Base-by-base conservation (phyloP, 2,888 invertebrate species). In the Diarsia dahlii region DNA sequence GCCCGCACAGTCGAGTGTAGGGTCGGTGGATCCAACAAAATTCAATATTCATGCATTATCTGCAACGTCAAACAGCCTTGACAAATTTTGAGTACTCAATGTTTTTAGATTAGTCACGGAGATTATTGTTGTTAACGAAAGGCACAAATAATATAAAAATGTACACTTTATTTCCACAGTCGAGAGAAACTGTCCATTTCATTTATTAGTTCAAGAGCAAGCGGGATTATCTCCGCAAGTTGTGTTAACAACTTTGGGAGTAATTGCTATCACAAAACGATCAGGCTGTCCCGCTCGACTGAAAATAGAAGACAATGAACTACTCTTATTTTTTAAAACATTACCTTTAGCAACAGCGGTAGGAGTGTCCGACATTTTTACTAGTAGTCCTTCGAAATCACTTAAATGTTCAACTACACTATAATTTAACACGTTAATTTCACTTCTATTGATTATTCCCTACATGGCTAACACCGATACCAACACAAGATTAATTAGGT, bases 271-370 rank as follows among this genome's bases (percentile, higher is more conserved):
- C 20, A 34, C 13, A 48, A 54, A 34, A 45, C 18, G 1, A 75
- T 20, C 72, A 71, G 71, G 54, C 65, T 48, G 63, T 67, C 69
- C 72, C 77, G 54, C 69, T 74, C 77, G 54, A 63, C 58, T 60
- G 66, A 20, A 70, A 81, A 83, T 66, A 46, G 3, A 20, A 71
- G 77, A 77, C 66, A 80, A 58, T 45, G 10, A 73, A 70, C 67
- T 56, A 81, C 39, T 71, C 3, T 58, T 72, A 78, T 54, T n/a
- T 54, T 64, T 67, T 23, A 80, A 73, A 74, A 73, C 82, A 83
- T 92, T 94, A 94, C 94, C 94, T 93, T 93, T 92, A 71, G 92
- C 88, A 63, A 94, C 92, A 80, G 94, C 89, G 34, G 94, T 90
- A 65, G 94, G 93, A 84, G 93, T 91, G 78, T 90, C 90, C 71